A percentile compares a stretch with the other conserved stretches of the same genome.
phyloP scores from a whole-genome alignment of 2,113 vertebrate species.

The Eptesicus fuscus region DNA sequence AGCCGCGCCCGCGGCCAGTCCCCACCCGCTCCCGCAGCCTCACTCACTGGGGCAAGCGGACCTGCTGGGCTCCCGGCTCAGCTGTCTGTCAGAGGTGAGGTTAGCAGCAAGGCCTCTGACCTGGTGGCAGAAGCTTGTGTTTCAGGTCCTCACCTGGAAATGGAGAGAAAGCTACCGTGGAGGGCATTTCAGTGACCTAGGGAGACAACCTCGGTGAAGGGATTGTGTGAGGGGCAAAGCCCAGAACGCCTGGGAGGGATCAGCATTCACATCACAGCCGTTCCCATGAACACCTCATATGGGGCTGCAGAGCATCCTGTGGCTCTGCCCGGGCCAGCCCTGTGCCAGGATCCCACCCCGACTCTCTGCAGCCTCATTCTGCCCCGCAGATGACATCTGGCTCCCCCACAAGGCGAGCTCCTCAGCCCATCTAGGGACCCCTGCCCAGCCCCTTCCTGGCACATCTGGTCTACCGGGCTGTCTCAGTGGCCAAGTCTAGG shows the following conservation, averaged over 20 bases:
- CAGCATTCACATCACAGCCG: rapidly evolving
- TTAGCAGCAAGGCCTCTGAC: background rate
- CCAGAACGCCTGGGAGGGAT: background rate
- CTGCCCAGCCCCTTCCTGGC: background rate
- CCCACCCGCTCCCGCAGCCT: background rate
- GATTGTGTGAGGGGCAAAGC: too few relatives aligned
- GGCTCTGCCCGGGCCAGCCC: background rate
- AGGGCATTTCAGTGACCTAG: background rate
- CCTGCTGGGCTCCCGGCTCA: background rate
- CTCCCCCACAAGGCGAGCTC: background rate
- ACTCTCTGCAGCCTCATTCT: background rate
- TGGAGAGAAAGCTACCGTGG: background rate
- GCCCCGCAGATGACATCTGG: background rate
- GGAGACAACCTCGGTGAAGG: background rate
- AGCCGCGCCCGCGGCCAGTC: rapidly evolving
- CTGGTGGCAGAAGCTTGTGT: background rate
- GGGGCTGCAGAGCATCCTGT: background rate
- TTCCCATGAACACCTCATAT: background rate
- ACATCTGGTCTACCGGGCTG: background rate
- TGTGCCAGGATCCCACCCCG: background rate
- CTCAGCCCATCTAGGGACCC: background rate
- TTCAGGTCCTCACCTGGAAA: background rate
- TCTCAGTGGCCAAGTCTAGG: background rate
- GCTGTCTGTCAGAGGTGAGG: background rate
- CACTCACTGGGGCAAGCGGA: too few relatives aligned